These are phyloP conservation scores for Natrix natrix DNA, from an alignment of 2,797 vertebrate genomes.

Conservation along the genomic window DNA sequence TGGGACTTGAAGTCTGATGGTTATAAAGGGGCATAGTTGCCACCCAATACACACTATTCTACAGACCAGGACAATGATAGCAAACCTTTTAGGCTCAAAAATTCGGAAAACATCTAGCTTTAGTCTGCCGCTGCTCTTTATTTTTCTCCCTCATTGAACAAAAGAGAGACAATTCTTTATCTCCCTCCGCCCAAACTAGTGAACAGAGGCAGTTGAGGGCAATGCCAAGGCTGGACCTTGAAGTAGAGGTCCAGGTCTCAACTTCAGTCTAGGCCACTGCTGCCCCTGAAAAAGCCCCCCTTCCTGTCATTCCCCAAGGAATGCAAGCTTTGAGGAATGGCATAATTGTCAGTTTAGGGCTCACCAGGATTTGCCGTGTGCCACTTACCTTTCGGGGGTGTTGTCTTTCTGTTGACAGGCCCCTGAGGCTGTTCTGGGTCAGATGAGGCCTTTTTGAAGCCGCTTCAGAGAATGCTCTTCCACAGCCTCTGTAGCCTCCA, in stretches of 20 bases:
- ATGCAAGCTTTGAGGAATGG: background rate
- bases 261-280: background rate
- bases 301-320: background rate
- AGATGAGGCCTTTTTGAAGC: background rate
- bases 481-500: background rate
- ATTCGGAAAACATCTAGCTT: background rate
- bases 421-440: background rate
- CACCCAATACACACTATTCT: background rate
- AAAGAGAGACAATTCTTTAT: background rate
- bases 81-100: background rate
- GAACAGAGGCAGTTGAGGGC: background rate
- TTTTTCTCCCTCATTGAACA: background rate
- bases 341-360: background rate
- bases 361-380: background rate
- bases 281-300: background rate
- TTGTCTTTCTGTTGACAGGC: background rate
- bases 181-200: background rate
- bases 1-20: background rate
- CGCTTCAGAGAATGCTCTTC: background rate
- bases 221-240: background rate
- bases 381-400: background rate
- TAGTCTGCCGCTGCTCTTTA: background rate
- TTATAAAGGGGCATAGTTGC: background rate
- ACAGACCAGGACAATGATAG: background rate
- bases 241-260: background rate